Evolutionary conservation across 2,888 invertebrate species (phyloP).

Genomic region (Leptinotarsa haldemani): DNA sequence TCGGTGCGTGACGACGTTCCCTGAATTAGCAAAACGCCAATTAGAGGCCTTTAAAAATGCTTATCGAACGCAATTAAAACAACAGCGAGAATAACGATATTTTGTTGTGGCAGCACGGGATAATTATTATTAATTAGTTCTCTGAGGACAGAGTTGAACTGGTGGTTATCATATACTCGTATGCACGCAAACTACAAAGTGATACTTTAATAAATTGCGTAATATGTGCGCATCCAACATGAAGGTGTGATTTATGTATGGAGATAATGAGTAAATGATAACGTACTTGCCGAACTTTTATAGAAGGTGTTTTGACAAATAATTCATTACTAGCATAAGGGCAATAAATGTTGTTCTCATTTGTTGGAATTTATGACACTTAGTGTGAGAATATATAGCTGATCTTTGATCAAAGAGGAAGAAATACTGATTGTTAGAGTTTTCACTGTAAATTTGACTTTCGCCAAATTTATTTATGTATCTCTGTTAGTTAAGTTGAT

Average conservation of each 20-base stretch:
- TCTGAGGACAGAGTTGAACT: slow-evolving; percentile 25
- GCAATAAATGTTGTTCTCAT: too few species aligned
- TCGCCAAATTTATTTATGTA: too few species aligned
- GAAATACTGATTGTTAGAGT: too few species aligned
- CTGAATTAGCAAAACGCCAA: slow-evolving; percentile 30
- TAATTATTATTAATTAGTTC: slow-evolving; percentile 45
- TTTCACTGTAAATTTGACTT: too few species aligned
- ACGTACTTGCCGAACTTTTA: neutral
- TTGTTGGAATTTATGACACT: too few species aligned
- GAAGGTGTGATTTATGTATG: neutral
- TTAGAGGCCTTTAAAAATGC: slow-evolving; percentile 29
- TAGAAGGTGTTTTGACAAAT: neutral
- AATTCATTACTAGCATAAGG: too few species aligned
- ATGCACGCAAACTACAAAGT: slow-evolving; percentile 20
- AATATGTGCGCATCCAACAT: neutral
- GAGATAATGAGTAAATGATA: neutral
- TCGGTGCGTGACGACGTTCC: slow-evolving; percentile 11
- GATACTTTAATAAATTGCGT: slow-evolving; percentile 11
- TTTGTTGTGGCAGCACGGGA: slow-evolving; percentile 35
- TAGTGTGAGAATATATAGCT: too few species aligned
- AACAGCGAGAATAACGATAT: slow-evolving; percentile 37
- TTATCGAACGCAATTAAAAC: slow-evolving; percentile 38
- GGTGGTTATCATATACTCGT: slow-evolving; percentile 22
- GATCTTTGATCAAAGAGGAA: too few species aligned
- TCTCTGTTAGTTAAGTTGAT: too few species aligned